Evolutionary conservation across 2,113 vertebrate species (phyloP), one percentile per base, ranked within the genome.

Genomic region (Cinclus mexicanus): DNA sequence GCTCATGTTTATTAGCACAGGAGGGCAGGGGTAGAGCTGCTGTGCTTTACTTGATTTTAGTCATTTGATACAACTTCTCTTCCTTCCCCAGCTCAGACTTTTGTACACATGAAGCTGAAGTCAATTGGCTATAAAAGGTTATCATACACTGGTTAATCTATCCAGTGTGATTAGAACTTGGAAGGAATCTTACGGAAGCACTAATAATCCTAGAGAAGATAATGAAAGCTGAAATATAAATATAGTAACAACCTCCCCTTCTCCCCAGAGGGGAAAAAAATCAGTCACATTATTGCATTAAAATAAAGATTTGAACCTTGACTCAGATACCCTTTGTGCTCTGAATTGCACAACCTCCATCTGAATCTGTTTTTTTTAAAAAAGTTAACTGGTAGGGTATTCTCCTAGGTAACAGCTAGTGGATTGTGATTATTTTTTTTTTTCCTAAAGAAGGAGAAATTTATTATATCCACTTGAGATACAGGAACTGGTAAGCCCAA

Each of bases 151-250:
- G 64, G 56, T 39, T 94, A 75, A 81, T 82, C 64, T 94, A 37
- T 87, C 47, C 31, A 13, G n/a, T 83, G 31, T 75, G 92, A 89
- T 81, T 94, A 95, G 83, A 78, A 71, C 2, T 65, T 59, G 77
- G 72, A 83, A 59, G 46, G 42, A 57, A 63, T 87, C 39, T 68
- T 52, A 26, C 2, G 4, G 56, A 94, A 89, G 53, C 65, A 44
- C 14, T 75, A 52, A 37, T 35, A 77, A 11, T 79, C 31, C 44
- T 60, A 25, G 64, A 92, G 80, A 93, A 94, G 81, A 75, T 94
- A 94, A 87, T 81, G 95, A 91, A 91, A 92, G 28, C 57, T 69
- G 89, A 94, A 91, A 60, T 83, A 87, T 41, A 21, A 78, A 60
- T 68, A 35, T 35, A 87, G 59, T 39, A 89, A 71, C 26, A 39